Conservation (phyloP, 1,140 invertebrate genomes). For the Melitaea cinxia region DNA sequence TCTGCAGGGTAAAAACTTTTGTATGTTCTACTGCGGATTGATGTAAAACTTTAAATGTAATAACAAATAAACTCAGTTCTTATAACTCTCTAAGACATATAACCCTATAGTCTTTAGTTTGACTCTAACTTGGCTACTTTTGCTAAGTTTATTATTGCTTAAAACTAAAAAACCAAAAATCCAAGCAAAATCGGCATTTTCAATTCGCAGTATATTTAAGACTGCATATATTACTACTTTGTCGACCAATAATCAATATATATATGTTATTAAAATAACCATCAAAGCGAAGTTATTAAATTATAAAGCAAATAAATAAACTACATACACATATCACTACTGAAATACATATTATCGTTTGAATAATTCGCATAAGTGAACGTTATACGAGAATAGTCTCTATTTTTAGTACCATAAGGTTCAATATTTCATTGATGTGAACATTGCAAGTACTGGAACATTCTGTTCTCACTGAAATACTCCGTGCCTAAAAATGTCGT, state of each 20-base stretch:
- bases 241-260: background rate
- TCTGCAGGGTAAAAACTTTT: too few species aligned
- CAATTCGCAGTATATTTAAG: too few species aligned
- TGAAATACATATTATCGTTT: conserved; percentile 2
- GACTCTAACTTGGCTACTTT: too few species aligned
- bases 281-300: background rate
- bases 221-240: background rate
- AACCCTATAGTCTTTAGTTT: too few species aligned
- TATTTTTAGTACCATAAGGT: background rate
- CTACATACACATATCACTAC: background rate
- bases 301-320: conserved; percentile 7
- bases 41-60: too few species aligned
- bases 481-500: conserved; percentile 5
- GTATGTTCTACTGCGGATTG: too few species aligned
- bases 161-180: too few species aligned
- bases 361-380: conserved; percentile 1
- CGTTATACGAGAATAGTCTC: background rate
- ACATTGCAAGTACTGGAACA: background rate
- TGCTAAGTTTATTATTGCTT: too few species aligned
- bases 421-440: background rate
- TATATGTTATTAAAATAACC: background rate
- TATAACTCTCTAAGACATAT: too few species aligned
- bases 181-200: too few species aligned
- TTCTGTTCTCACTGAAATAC: background rate
- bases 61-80: too few species aligned